A percentile compares a stretch with the other conserved stretches of the same genome.
Evolutionary conservation across 2,797 vertebrate species (phyloP).

Genomic region (Microchirus variegatus): DNA sequence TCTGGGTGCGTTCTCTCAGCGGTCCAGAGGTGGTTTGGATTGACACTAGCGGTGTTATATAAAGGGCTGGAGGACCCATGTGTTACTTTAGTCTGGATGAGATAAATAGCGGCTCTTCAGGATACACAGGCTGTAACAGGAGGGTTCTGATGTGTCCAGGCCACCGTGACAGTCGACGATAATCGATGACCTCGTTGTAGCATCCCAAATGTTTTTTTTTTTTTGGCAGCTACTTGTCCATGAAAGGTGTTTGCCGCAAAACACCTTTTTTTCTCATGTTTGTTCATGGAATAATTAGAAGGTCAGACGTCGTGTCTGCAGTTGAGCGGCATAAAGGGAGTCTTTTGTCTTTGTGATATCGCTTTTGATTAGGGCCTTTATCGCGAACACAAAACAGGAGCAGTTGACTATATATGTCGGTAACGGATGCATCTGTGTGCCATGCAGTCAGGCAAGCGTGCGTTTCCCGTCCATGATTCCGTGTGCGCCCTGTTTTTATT

Average conservation of each 20-base stretch:
- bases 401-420: constrained; percentile 1
- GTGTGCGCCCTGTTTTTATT: constrained; percentile 71
- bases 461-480: constrained; percentile 31
- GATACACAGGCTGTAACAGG: constrained; percentile 56
- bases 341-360: not conserved
- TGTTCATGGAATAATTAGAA: constrained; percentile 48
- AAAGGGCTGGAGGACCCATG: constrained; percentile 5
- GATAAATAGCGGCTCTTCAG: constrained; percentile 54
- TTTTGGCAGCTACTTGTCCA: constrained; percentile 32
- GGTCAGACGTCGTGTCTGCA: not conserved
- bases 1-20: too few species aligned
- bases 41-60: constrained; percentile 35
- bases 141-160: constrained; percentile 36
- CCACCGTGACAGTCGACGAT: constrained; percentile 53
- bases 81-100: constrained; percentile 36
- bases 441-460: constrained; percentile 4
- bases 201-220: constrained; percentile 50
- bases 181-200: constrained; percentile 52
- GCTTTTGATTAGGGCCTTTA: constrained; percentile 5
- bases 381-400: constrained; percentile 8
- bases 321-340: not conserved
- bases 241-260: constrained; percentile 30
- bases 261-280: constrained; percentile 18
- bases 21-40: constrained; percentile 27
- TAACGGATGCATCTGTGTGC: constrained; percentile 10